Percentiles rank a stretch among this genome's conserved stretches.
Conservation (phyloP, 2,797 vertebrate species). For the Acanthopagrus latus region DNA sequence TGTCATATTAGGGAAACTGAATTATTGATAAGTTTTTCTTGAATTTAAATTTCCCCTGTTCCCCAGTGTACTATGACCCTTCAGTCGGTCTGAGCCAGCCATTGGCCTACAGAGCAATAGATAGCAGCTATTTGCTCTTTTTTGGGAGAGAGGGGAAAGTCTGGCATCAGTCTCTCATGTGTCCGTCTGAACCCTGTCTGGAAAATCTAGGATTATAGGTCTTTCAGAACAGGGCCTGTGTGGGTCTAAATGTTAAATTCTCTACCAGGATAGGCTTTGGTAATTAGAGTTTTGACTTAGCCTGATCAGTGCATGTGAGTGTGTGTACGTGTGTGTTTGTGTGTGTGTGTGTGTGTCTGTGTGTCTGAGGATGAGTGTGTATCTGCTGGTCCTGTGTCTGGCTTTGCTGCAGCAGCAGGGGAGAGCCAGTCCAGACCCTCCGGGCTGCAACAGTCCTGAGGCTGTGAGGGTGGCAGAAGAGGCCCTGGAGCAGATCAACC, state of each 20-base stretch:
- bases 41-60: constrained; percentile 2
- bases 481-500: constrained; percentile 74
- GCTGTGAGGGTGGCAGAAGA: constrained; percentile 65
- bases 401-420: constrained; percentile 58
- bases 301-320: no score
- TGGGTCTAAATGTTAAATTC: constrained; percentile 24
- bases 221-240: background rate
- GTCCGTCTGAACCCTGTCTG: constrained; percentile 12
- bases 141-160: constrained; percentile 60
- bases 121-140: constrained; percentile 71
- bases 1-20: background rate
- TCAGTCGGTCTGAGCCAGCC: constrained; percentile 29
- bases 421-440: constrained; percentile 27
- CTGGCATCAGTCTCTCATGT: constrained; percentile 34
- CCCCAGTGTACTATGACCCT: constrained; percentile 57
- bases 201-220: constrained; percentile 28
- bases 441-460: constrained; percentile 57
- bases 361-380: constrained; percentile 62
- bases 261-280: constrained; percentile 5
- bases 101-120: constrained; percentile 58
- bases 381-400: constrained; percentile 60
- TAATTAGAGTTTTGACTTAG: background rate
- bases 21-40: background rate
- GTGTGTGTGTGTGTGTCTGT: background rate
- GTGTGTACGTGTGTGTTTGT: background rate